Percentiles rank a stretch among this genome's conserved stretches.
These are phyloP conservation scores for Drosophila kokeensis DNA, from an alignment of 2,888 invertebrate species.

Conservation along the genomic window DNA sequence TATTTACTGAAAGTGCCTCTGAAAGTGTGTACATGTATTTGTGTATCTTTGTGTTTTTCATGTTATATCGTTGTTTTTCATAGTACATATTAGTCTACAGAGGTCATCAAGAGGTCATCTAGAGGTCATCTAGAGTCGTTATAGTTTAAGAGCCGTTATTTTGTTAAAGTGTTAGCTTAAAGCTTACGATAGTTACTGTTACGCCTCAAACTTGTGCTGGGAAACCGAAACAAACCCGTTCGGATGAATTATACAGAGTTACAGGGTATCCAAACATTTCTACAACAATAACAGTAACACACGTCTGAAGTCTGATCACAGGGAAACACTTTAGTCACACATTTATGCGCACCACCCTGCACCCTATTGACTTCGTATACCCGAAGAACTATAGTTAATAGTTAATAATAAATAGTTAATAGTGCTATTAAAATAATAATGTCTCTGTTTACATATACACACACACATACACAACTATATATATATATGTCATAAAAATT, in stretches of 20 bases:
- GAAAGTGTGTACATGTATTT: constrained; percentile 4
- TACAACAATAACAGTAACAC: constrained; percentile 20
- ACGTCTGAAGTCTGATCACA: constrained; percentile 40
- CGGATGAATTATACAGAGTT: constrained; percentile 25
- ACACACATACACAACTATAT: constrained; percentile 16
- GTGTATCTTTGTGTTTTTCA: neutral
- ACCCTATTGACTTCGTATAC: constrained; percentile 18
- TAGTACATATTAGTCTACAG: neutral
- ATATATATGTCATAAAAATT: constrained; percentile 42
- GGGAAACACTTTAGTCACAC: constrained; percentile 23
- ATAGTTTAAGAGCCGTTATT: constrained; percentile 45
- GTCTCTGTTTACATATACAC: constrained; percentile 14
- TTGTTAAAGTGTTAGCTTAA: constrained; percentile 64
- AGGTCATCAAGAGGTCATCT: neutral
- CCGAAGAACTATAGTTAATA: constrained; percentile 6
- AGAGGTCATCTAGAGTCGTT: constrained; percentile 1
- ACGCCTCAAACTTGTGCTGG: constrained; percentile 29
- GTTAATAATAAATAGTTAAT: neutral
- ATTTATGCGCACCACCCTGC: constrained; percentile 1
- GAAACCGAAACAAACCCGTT: neutral
- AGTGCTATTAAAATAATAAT: constrained; percentile 21
- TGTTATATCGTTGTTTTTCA: neutral
- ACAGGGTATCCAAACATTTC: constrained; percentile 51
- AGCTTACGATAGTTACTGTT: constrained; percentile 50
- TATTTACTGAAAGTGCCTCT: constrained; percentile 62